These are phyloP conservation scores for Sphaerophoria taeniata DNA, from an alignment of 2,888 invertebrate species.

Conservation along the genomic window DNA sequence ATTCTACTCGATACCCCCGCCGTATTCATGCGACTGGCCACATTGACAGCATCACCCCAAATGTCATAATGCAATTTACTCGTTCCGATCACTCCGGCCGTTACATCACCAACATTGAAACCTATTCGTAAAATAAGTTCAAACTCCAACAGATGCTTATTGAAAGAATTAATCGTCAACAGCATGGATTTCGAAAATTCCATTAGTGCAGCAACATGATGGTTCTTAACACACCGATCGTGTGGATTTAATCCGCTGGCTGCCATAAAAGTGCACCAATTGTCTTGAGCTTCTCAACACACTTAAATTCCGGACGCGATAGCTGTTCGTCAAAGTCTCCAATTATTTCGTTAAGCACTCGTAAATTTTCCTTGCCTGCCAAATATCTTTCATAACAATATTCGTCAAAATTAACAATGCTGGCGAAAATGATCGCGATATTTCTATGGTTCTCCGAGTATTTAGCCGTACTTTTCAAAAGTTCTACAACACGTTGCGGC, in stretches of 20 bases:
- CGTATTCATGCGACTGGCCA: conserved; percentile 98
- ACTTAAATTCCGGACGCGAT: conserved; percentile 90
- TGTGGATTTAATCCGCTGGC: conserved; percentile 96
- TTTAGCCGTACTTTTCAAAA: conserved; percentile 94
- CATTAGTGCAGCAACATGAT: conserved; percentile 92
- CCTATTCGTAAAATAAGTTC: conserved; percentile 94
- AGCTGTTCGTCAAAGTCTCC: conserved; percentile 98
- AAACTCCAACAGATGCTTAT: conserved; percentile 94
- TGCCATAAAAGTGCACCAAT: conserved; percentile 98
- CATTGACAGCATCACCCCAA: conserved; percentile 99
- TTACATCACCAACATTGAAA: conserved; percentile 97
- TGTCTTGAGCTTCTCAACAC: conserved; percentile 98
- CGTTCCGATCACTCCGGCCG: conserved; percentile 98
- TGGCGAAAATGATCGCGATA: conserved; percentile 97
- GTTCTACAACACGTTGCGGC: conserved; percentile 96
- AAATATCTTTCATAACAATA: conserved; percentile 98
- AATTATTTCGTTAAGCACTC: conserved; percentile 97
- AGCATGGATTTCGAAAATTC: conserved; percentile 97
- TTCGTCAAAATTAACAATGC: conserved; percentile 98
- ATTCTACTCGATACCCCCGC: conserved; percentile 95
- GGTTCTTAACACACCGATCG: conserved; percentile 87
- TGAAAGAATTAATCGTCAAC: conserved; percentile 93
- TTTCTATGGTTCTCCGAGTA: conserved; percentile 97
- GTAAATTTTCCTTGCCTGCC: conserved; percentile 97
- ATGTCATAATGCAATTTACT: conserved; percentile 98